Evolutionary conservation across 1,140 invertebrate genomes (phyloP).

Genomic region (Drosophila triauraria): DNA sequence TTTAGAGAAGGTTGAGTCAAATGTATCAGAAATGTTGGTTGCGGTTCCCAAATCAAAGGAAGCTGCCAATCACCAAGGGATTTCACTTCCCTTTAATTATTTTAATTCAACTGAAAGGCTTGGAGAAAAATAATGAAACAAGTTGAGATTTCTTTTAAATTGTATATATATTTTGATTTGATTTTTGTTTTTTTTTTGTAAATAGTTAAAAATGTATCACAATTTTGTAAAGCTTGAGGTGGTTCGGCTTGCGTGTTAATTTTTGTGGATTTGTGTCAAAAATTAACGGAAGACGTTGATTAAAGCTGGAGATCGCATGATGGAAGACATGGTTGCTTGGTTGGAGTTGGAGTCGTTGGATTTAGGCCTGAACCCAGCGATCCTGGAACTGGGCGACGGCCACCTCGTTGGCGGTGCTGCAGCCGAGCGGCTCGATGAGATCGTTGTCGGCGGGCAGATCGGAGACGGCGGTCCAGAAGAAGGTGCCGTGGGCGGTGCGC

Average conservation of each 20-base stretch:
- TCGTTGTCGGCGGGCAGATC: slow-evolving; percentile 85
- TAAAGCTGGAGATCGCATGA: slow-evolving; percentile 58
- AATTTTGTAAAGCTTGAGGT: slow-evolving; percentile 81
- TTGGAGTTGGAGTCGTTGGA: background rate
- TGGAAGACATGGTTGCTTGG: slow-evolving; percentile 66
- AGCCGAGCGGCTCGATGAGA: slow-evolving; percentile 78
- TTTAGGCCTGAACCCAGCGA: slow-evolving; percentile 86
- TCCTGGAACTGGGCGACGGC: slow-evolving; percentile 81
- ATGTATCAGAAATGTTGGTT: slow-evolving; percentile 2
- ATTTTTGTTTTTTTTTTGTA: slow-evolving; percentile 42
- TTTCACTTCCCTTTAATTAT: background rate
- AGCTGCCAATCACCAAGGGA: slow-evolving; percentile 3
- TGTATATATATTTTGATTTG: slow-evolving; percentile 72
- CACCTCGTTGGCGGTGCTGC: slow-evolving; percentile 85
- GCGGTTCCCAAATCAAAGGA: slow-evolving; percentile 8
- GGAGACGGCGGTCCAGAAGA: slow-evolving; percentile 87
- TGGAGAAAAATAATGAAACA: background rate
- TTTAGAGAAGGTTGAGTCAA: slow-evolving; percentile 9
- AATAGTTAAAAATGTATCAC: slow-evolving; percentile 78
- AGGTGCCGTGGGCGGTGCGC: slow-evolving; percentile 86
- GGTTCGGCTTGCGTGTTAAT: slow-evolving; percentile 68
- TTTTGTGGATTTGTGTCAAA: slow-evolving; percentile 53
- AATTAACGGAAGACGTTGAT: slow-evolving; percentile 73
- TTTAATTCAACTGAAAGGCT: background rate
- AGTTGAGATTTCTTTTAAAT: slow-evolving; percentile 56